Evolutionary conservation across 1,140 invertebrate genomes (phyloP), one percentile per base, ranked within the genome.

Genomic region (Pemphigus obesinymphae): DNA sequence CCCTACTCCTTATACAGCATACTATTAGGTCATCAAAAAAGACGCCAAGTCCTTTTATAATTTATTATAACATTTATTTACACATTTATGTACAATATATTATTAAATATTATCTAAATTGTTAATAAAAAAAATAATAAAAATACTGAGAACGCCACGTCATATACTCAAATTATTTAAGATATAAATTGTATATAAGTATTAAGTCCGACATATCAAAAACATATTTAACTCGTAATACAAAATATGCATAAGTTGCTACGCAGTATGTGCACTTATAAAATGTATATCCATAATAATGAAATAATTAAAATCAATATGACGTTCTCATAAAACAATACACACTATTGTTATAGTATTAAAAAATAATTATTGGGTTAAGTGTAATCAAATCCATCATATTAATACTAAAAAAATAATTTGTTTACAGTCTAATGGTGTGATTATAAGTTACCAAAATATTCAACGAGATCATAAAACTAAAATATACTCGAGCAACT

Each of bases 21-120:
- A 63, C 11, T 58, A 72, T 73, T 73, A 50, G 26, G 17, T 48
- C n/a, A 17, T 17, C n/a, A 50, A 50, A 31, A 73, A 73, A 31
- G 26, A 3, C n/a, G 4, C 11, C 2, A n/a, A 31, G 26, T 17
- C 17, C 43, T 31, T n/a, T 11, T 7, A 29, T 31, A 31, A 10
- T 50, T n/a, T 48, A 37, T 10, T 68, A 68, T 37, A n/a, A 66
- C 8, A 70, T 6, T 31, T 73, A 73, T 73, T 73, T 73, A 73
- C 70, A 70, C 17, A 73, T 50, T 17, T 50, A 48, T 31, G 26
- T 50, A n/a, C 29, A n/a, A 34, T 50, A 15, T 0, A 26, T 26
- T 43, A 10, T n/a, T 26, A 70, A 45, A 40, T 13, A 29, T 73
- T 50, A 13, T 73, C 26, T 50, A 13, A 50, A 73, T 73, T 50